Conservation (phyloP, 2,113 vertebrate species). For the human region GRCh38 chr9:75511501-75512000, state of each 20-base stretch:
- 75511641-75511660: background rate
- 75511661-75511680: background rate
- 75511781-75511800: background rate
- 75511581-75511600: background rate
- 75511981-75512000: background rate
- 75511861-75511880: background rate
- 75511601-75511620: background rate
- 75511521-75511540: background rate
- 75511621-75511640: background rate
- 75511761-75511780: background rate
- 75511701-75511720: background rate
- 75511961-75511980: background rate
- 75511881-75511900: background rate
- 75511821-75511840: background rate
- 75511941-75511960: background rate
- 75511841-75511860: background rate
- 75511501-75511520: background rate
- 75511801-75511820: background rate
- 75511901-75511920: background rate
- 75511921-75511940: background rate
- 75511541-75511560: background rate
- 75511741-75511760: background rate
- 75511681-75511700: background rate
- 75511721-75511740: background rate
- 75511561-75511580: background rate